Percentiles rank a stretch among this genome's conserved stretches.
Evolutionary conservation across 2,797 vertebrate genomes (phyloP).

Genomic region (Lutjanus campechanus): DNA sequence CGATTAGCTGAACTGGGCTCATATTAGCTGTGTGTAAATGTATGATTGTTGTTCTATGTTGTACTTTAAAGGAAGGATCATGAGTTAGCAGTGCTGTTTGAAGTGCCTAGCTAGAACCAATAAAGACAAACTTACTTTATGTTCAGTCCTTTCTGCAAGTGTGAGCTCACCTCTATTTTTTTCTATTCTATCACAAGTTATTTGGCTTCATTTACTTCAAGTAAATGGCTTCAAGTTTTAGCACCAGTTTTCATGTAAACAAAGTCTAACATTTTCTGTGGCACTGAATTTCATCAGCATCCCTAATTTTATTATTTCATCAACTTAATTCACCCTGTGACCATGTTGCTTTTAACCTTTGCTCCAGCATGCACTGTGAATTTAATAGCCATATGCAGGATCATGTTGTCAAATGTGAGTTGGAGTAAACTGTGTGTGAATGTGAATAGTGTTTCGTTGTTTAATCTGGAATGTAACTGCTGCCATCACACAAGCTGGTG

Average conservation of each 20-base stretch:
- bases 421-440: slow-evolving; percentile 10
- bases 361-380: slow-evolving; percentile 37
- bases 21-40: neutral
- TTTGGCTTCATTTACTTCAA: slow-evolving; percentile 2
- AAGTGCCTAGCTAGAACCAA: slow-evolving; percentile 50
- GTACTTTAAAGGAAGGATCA: neutral
- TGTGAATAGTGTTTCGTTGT: slow-evolving; percentile 6
- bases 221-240: neutral
- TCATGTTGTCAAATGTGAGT: slow-evolving; percentile 12
- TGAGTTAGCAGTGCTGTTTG: neutral
- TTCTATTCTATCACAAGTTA: neutral
- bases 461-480: neutral
- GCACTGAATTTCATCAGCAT: neutral
- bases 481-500: slow-evolving; percentile 16
- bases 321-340: neutral
- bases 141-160: slow-evolving; percentile 2
- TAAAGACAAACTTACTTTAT: neutral
- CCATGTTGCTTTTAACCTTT: neutral
- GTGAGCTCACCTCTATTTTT: neutral
- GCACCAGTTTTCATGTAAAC: neutral
- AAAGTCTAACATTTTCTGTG: neutral
- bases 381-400: slow-evolving; percentile 18
- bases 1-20: neutral
- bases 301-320: neutral
- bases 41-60: neutral